Evolutionary conservation across 2,888 invertebrate species (phyloP), one percentile per base, ranked within the genome.

Genomic region (Troides oblongomaculatus): DNA sequence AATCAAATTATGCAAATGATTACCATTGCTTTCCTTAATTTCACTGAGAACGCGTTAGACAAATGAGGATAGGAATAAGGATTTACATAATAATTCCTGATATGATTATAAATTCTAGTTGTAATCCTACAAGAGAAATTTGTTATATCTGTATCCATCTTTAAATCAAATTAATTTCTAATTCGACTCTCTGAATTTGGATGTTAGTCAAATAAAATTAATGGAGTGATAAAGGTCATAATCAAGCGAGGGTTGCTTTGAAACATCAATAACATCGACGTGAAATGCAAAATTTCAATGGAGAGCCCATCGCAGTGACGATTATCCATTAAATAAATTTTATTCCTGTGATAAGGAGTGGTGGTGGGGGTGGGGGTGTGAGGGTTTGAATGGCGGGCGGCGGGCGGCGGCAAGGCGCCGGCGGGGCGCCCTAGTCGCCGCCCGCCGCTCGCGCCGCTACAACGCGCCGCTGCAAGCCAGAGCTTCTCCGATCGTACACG

Each of bases 291-390:
- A 85, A 85, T 86, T 89, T 89, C 86, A 88, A 89, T 87, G 85
- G 81, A 79, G 81, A 82, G 81, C 82, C 84, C 84, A 88, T 87
- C 84, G 82, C 78, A 81, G 82, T 79, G 79, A 81, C 82, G 86
- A 88, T 90, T 89, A 90, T 88, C 88, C 90, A 88, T 90, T 88
- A 90, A 88, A 91, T 90, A 87, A 87, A 90, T 90, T 90, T 90
- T 86, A 90, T 89, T 90, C 84, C 84, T 79, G 88, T 90, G 90
- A 90, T 89, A 89, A 89, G 87, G 83, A 82, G 89, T 77, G 87
- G 87, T 86, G 88, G 39, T 8, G 7, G 39, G 10, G 6, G 39
- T 85, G 82, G 83, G 80, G 83, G 89, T 8, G 39, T 87, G 85
- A 89, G 83, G 82, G 77, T 78, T 85, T 81, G 84, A 90, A 89